These are phyloP conservation scores for Bembecia ichneumoniformis DNA, from an alignment of 2,888 invertebrate genomes.

Conservation along the genomic window DNA sequence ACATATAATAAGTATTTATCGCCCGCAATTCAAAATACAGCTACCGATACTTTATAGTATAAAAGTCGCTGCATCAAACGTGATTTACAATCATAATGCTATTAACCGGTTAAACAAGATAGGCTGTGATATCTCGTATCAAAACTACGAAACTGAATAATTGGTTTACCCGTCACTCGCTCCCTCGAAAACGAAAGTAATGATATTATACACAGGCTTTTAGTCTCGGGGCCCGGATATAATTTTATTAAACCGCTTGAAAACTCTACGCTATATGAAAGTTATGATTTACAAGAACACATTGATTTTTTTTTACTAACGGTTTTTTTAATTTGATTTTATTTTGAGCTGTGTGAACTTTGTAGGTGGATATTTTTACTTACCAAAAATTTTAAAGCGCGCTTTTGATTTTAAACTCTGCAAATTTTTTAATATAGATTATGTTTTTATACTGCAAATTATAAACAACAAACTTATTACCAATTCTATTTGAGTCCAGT, in stretches of 20 bases:
- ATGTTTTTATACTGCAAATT: no score
- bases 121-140: slow-evolving; percentile 14
- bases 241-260: slow-evolving; percentile 38
- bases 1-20: no score
- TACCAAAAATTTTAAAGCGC: no score
- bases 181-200: slow-evolving; percentile 42
- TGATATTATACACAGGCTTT: slow-evolving; percentile 46
- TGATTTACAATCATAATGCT: background rate
- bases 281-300: no score
- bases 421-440: no score
- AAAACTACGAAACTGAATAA: slow-evolving; percentile 37
- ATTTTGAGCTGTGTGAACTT: no score
- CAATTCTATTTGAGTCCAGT: no score
- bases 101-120: slow-evolving; percentile 27
- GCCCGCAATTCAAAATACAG: no score
- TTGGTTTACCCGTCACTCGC: slow-evolving; percentile 33
- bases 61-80: background rate
- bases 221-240: slow-evolving; percentile 32
- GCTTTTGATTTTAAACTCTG: no score
- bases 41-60: no score
- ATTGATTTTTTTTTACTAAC: slow-evolving; percentile 2
- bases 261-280: slow-evolving; percentile 14
- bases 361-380: no score
- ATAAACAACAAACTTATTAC: no score
- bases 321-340: background rate